phyloP scores from a whole-genome alignment of 2,113 vertebrate species.

The Stegostoma tigrinum region DNA sequence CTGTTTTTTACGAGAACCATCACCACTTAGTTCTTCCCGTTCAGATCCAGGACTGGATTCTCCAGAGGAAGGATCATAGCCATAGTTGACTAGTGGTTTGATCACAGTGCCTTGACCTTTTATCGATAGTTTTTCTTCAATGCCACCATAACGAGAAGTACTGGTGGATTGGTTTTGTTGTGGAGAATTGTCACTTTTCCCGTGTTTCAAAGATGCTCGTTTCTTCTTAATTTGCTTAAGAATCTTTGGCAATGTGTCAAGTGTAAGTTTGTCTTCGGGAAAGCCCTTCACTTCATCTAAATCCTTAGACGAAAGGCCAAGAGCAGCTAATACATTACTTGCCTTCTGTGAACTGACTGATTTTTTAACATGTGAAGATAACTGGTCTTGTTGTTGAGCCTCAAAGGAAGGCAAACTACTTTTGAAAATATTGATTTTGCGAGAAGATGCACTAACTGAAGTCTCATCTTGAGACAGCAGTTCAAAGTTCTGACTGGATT shows the following conservation, averaged over 20 bases:
- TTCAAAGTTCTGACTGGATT: background rate
- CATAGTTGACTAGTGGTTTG: constrained; percentile 25
- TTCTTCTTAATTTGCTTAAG: constrained; percentile 31
- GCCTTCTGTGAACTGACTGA: background rate
- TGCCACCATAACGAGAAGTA: background rate
- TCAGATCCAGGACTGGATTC: constrained; percentile 20
- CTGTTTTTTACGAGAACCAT: background rate
- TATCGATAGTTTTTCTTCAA: background rate
- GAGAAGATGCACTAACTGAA: background rate
- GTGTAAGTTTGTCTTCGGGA: constrained; percentile 25
- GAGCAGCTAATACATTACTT: background rate
- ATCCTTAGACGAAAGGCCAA: constrained; percentile 17
- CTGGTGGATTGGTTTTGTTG: background rate
- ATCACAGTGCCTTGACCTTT: background rate
- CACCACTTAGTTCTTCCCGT: background rate
- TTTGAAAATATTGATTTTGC: background rate
- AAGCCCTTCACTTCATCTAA: background rate
- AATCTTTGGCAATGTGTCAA: constrained; percentile 27
- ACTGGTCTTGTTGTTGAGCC: background rate
- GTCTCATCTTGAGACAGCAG: background rate
- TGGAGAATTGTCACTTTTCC: background rate
- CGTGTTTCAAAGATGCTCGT: background rate
- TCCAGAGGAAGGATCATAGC: constrained; percentile 18
- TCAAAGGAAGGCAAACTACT: background rate
- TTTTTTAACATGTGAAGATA: background rate